Evolutionary conservation across 2,888 invertebrate genomes (phyloP).

Genomic region (Drosophila imparisetae): DNA sequence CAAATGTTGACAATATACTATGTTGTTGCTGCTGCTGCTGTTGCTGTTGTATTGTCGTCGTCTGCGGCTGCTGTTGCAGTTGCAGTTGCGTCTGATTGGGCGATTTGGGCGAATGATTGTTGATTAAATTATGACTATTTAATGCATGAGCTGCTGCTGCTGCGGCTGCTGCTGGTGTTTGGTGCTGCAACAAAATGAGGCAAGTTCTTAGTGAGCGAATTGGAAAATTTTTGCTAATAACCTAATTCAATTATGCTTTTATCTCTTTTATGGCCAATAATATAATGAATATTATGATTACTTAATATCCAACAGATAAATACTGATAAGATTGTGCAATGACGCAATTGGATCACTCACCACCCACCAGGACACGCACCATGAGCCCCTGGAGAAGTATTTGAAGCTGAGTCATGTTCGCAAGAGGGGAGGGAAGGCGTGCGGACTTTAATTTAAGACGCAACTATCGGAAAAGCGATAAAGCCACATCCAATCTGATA

Average conservation of each 20-base stretch:
- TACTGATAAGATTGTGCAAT: conserved; percentile 15
- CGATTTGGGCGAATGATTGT: conserved; percentile 85
- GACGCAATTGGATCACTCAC: background rate
- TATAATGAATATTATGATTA: background rate
- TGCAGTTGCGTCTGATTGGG: conserved; percentile 82
- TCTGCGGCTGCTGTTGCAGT: conserved; percentile 54
- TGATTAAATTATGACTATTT: conserved; percentile 85
- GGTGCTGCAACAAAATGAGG: conserved; percentile 75
- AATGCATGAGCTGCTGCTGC: conserved; percentile 83
- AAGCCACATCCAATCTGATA: background rate
- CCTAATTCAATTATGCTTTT: background rate
- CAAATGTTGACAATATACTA: conserved; percentile 77
- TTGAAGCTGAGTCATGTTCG: background rate
- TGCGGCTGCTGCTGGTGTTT: conserved; percentile 67
- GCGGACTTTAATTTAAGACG: background rate
- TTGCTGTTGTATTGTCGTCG: conserved; percentile 65
- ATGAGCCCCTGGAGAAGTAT: background rate
- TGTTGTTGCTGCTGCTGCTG: conserved; percentile 72
- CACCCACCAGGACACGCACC: background rate
- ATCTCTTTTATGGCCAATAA: background rate
- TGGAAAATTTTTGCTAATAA: background rate
- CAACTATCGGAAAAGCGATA: background rate
- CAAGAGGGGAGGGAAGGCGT: background rate
- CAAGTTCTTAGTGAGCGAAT: conserved; percentile 4
- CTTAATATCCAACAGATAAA: background rate